Percentiles rank a stretch among this genome's conserved stretches.
These are phyloP conservation scores for Eupsittula cactorum DNA, from an alignment of 2,113 vertebrate genomes.

Conservation along the genomic window DNA sequence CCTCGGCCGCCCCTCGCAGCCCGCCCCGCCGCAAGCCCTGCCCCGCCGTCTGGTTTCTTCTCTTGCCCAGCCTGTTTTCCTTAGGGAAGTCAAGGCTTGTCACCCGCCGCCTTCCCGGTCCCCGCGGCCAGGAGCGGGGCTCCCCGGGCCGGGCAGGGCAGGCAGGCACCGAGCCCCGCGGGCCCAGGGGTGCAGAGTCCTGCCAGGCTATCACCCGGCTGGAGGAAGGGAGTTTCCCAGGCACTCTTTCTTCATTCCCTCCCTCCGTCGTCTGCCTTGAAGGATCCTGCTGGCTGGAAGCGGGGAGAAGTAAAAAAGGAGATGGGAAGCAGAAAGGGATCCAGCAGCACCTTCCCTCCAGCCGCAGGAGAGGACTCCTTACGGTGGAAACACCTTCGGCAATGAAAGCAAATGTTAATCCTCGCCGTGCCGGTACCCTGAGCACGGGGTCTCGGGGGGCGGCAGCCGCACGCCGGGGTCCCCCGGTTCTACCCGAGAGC, in stretches of 20 bases:
- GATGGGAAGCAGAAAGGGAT: not conserved
- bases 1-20: not conserved
- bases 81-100: not conserved
- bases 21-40: not conserved
- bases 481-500: not conserved
- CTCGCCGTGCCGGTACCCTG: not conserved
- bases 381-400: not conserved
- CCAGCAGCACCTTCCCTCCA: not conserved
- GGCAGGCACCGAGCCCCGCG: not conserved
- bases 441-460: not conserved
- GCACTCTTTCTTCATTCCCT: not conserved
- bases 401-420: not conserved
- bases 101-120: not conserved
- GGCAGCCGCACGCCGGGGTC: not conserved
- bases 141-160: not conserved
- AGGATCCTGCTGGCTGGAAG: not conserved
- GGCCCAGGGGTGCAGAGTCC: not conserved
- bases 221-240: not conserved
- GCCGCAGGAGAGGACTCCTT: not conserved
- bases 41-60: not conserved
- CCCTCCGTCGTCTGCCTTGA: not conserved
- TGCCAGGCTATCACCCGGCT: not conserved
- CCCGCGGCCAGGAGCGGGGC: not conserved
- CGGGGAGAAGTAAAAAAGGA: not conserved
- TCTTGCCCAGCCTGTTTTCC: not conserved